Evolutionary conservation across 1,140 invertebrate genomes (phyloP), one percentile per base, ranked within the genome.

Genomic region (Radopholus similis): DNA sequence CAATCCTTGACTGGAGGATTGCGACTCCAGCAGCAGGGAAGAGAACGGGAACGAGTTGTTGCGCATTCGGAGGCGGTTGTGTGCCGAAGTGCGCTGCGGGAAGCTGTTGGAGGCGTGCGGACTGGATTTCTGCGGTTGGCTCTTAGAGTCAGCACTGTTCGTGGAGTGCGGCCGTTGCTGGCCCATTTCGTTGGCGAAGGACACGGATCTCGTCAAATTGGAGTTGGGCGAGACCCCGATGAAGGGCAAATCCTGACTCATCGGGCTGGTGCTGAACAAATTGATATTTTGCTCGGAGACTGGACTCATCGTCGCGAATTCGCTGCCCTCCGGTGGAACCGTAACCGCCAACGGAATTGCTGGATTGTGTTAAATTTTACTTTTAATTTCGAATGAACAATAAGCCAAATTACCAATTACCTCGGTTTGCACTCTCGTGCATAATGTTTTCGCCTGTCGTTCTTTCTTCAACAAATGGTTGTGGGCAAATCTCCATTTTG

Each of bases 31-130:
- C 32, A 70, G 54, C 30, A 70, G 55, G 8, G 68, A 70, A 18
- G 68, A 40, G 58, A 70, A 70, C 2, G 68, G 68, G 30, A 70
- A 70, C 18, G 68, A 70, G 54, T 70, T 70, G 53, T 70, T 70
- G 18, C 68, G 63, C 38, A 70, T 53, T 66, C 65, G 68, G 21
- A 73, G 34, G 23, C 57, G 37, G 18, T 57, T 62, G n/a, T 32
- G 55, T 32, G 40, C 60, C n/a, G 68, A 73, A 11, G 44, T 49
- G 32, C 64, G 34, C 37, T 70, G 71, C 5, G 68, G 68, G 30
- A 70, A 70, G 32, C 68, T 70, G 53, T 60, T 70, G 13, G 66
- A 56, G 34, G 68, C 34, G 28, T 37, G 68, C 6, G 68, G 68
- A 64, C 66, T 69, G 37, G 26, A 54, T 23, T 34, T 18, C 28